Conservation (phyloP, 1,140 invertebrate species). For the Diabrotica virgifera region DNA sequence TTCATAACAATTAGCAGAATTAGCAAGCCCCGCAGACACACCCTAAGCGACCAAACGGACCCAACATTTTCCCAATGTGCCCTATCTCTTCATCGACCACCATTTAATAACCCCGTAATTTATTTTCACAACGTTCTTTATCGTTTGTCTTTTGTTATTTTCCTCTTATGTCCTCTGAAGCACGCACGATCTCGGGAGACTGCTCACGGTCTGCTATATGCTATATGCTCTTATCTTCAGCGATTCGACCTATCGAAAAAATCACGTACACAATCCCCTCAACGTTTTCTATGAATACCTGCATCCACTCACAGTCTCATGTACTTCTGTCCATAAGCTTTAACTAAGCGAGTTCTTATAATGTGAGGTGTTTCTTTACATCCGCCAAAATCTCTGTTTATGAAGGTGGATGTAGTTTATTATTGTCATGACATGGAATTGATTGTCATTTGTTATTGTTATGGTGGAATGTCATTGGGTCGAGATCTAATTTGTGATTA, state of each 20-base stretch:
- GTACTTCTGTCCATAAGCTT: no score
- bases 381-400: no score
- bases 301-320: no score
- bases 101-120: not conserved
- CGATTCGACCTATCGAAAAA: not conserved
- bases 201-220: not conserved
- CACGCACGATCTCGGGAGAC: not conserved
- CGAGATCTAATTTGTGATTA: not conserved
- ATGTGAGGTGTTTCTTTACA: no score
- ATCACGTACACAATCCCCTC: not conserved
- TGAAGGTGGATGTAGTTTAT: not conserved
- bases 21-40: no score
- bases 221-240: not conserved
- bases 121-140: not conserved
- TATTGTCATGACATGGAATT: not conserved
- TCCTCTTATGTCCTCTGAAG: not conserved
- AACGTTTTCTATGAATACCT: no score
- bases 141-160: not conserved
- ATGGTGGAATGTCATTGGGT: not conserved
- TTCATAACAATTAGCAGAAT: no score
- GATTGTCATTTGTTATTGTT: slow-evolving; percentile 1
- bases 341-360: no score
- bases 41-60: not conserved
- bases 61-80: not conserved
- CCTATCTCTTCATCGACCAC: not conserved